Base-by-base conservation (phyloP, 2,888 invertebrate genomes). In the Drosophila mayaguana region DNA sequence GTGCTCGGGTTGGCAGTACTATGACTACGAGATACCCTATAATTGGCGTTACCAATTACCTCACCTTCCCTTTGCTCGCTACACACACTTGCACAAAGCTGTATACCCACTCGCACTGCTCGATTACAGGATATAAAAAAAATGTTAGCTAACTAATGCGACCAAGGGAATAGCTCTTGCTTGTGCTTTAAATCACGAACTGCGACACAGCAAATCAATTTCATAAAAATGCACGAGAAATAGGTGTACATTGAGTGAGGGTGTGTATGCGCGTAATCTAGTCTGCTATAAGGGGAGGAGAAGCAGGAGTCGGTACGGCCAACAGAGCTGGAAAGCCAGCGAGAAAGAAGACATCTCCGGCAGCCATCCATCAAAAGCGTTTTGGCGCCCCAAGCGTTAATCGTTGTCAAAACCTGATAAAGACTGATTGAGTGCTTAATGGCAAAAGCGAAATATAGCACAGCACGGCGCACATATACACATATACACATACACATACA, bases 351-450 rank as follows among this genome's bases (percentile, higher is more conserved):
- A 66, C 78, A 68, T 80, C 83, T 62, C 56, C 76, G 64, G 56
- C 73, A 79, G 73, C 88, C 88, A 86, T 86, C 86, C 88, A 86
- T 86, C 86, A 84, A 84, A 87, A 77, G 85, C 77, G 75, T 77
- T 81, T 78, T 78, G 86, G 82, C 83, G 88, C 86, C 86, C 72
- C 55, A 63, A 82, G 90, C 86, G 86, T 86, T 86, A 86, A 86
- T 86, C 86, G 86, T 90, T 86, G 90, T 86, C 86, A 90, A 90
- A 86, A 86, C 90, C 88, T 86, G 86, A 86, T 89, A 86, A 89
- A 89, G 86, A 89, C 86, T 86, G 86, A 86, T 86, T 86, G 86
- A 89, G 90, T 89, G 86, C 86, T 88, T 86, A 86, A 86, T 86
- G 90, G 86, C 90, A 85, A 82, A 66, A 54, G 40, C 78, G 46